Percentiles rank a stretch among this genome's conserved stretches.
Evolutionary conservation across 2,797 vertebrate genomes (phyloP).

Genomic region (Rachycentron canadum): DNA sequence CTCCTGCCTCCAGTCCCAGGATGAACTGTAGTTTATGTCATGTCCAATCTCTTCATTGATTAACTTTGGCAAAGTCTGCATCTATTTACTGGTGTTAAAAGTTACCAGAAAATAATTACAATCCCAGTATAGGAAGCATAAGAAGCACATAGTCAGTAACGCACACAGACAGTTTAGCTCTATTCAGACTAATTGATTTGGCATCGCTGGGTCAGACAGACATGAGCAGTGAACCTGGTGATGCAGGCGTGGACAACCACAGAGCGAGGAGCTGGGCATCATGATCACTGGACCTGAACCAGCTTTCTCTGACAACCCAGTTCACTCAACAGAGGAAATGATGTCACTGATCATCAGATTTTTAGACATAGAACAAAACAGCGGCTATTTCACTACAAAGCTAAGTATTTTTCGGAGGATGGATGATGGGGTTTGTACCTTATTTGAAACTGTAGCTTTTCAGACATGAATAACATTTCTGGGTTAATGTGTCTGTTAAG

Average conservation of each 20-base stretch:
- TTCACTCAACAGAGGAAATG: neutral
- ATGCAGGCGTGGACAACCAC: conserved; percentile 36
- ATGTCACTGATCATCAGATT: neutral
- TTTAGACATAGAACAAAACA: too few species aligned
- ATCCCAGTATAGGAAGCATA: neutral
- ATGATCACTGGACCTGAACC: conserved; percentile 28
- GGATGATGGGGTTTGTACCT: too few species aligned
- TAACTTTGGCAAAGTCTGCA: neutral
- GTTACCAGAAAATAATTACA: neutral
- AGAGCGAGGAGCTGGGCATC: conserved; percentile 22
- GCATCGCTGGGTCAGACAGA: conserved; percentile 39
- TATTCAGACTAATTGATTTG: conserved; percentile 31
- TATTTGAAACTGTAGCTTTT: too few species aligned
- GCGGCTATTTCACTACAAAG: neutral
- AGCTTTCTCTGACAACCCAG: neutral
- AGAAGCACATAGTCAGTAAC: neutral
- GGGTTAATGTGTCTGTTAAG: too few species aligned
- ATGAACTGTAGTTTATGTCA: too few species aligned
- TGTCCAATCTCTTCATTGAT: neutral
- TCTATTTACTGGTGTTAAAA: neutral
- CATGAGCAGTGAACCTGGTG: conserved; percentile 31
- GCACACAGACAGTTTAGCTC: neutral
- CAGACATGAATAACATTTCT: too few species aligned
- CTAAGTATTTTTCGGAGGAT: neutral
- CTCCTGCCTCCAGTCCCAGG: neutral